A percentile compares a stretch with the other conserved stretches of the same genome.
Conservation (phyloP, 2,888 invertebrate species). For the Acanthosepion lycidas region DNA sequence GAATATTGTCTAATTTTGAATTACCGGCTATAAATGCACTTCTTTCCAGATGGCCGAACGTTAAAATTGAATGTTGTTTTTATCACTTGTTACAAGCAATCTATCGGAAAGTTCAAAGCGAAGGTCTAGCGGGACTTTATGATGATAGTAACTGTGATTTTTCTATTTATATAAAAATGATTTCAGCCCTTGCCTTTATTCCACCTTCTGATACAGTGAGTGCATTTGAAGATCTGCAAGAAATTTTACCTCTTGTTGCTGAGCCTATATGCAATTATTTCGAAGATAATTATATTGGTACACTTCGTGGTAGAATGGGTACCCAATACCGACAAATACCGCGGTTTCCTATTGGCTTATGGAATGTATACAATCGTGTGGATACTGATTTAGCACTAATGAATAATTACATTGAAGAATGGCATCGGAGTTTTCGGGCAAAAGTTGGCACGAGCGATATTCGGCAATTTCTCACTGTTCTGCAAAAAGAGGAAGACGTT, state of each 20-base stretch:
- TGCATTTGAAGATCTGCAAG: conserved; percentile 4
- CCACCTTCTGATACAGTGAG: not conserved
- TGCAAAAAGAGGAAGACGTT: not conserved
- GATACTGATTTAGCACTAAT: not conserved
- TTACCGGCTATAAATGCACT: not conserved
- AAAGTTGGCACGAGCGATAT: not conserved
- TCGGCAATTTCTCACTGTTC: not conserved
- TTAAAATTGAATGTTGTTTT: not conserved
- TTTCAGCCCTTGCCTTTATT: not conserved
- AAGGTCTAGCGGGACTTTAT: not conserved
- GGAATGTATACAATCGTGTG: conserved; percentile 11
- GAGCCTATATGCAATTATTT: not conserved
- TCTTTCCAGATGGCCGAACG: not conserved
- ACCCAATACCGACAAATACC: not conserved
- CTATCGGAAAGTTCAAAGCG: not conserved
- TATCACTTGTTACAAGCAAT: not conserved
- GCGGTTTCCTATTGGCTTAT: not conserved
- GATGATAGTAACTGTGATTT: not conserved
- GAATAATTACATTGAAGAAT: not conserved
- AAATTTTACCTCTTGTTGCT: not conserved
- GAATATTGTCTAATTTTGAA: not conserved
- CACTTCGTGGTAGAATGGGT: not conserved
- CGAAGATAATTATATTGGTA: conserved; percentile 1
- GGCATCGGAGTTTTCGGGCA: not conserved
- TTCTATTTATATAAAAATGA: not conserved